Evolutionary conservation across 2,888 invertebrate species (phyloP).

Genomic region (Cheilosia variabilis): DNA sequence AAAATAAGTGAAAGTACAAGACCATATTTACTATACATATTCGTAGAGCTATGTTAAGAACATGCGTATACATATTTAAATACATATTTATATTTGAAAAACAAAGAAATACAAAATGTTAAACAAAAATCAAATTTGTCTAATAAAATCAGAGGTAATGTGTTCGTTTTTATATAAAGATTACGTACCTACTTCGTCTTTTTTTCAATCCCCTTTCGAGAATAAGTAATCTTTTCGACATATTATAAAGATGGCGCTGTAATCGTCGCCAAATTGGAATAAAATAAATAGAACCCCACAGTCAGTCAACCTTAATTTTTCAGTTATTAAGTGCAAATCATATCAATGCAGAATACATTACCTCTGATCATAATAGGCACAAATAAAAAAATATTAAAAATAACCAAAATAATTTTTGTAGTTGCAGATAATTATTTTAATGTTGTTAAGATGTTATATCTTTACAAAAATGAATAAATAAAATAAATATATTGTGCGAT

Average conservation of each 20-base stretch:
- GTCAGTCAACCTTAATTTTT: no score
- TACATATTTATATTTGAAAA: not conserved
- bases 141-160: no score
- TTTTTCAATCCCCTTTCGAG: no score
- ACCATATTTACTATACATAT: constrained; percentile 64
- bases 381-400: constrained; percentile 31
- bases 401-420: constrained; percentile 47
- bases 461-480: constrained; percentile 15
- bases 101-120: constrained; percentile 13
- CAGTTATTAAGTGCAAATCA: no score
- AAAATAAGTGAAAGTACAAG: constrained; percentile 63
- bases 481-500: constrained; percentile 43
- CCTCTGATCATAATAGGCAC: not conserved
- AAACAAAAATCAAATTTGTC: constrained; percentile 3
- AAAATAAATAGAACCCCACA: no score
- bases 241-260: no score
- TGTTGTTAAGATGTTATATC: constrained; percentile 32
- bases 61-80: constrained; percentile 17
- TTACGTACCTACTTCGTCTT: no score
- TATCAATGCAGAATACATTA: no score
- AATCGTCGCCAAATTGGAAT: no score
- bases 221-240: no score
- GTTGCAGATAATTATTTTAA: constrained; percentile 35
- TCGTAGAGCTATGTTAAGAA: constrained; percentile 37
- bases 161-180: no score